Evolutionary conservation across 1,140 invertebrate genomes (phyloP).

Genomic region (Sycophila sp.): DNA sequence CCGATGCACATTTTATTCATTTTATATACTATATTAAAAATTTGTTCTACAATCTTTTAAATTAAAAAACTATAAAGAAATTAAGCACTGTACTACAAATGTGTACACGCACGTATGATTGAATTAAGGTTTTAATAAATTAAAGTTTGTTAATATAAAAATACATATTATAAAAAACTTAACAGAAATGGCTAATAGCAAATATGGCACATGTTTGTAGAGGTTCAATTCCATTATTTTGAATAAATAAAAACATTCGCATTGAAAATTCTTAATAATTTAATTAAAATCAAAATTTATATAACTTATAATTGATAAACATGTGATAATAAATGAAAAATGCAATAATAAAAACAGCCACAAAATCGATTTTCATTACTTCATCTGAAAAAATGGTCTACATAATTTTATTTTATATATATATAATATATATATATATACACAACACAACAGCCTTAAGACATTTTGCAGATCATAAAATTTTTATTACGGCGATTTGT

Average conservation of each 20-base stretch:
- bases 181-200: slow-evolving; percentile 1
- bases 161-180: background rate
- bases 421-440: slow-evolving; percentile 49
- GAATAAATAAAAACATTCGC: slow-evolving; percentile 17
- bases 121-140: background rate
- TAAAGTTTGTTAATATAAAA: slow-evolving; percentile 1
- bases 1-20: background rate
- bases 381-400: slow-evolving; percentile 49
- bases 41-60: background rate
- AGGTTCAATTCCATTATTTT: background rate
- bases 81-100: too few relatives aligned
- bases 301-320: slow-evolving; percentile 26
- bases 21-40: background rate
- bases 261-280: slow-evolving; percentile 30
- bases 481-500: background rate
- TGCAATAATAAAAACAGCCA: slow-evolving; percentile 34
- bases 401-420: slow-evolving; percentile 44
- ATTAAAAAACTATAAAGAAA: background rate
- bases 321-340: slow-evolving; percentile 23
- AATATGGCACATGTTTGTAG: background rate
- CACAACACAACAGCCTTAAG: slow-evolving; percentile 49
- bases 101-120: background rate
- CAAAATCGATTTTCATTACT: slow-evolving; percentile 25
- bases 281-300: slow-evolving; percentile 33
- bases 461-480: slow-evolving; percentile 24